phyloP scores from a whole-genome alignment of 2,888 invertebrate species.

The Pterobdella sp. region DNA sequence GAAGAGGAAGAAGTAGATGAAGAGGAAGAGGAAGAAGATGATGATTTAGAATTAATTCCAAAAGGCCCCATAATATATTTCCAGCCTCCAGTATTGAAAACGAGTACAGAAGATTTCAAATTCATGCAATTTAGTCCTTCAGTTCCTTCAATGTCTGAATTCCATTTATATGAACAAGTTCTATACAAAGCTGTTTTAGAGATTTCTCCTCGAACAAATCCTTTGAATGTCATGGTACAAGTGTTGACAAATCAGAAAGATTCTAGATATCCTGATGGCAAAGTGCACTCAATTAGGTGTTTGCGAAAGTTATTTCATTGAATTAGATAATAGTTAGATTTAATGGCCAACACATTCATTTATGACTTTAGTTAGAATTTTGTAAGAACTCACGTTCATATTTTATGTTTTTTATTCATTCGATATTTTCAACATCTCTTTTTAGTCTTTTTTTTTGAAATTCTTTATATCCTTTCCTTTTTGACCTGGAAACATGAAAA shows the following conservation, averaged over 20 bases:
- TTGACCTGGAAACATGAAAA: no score
- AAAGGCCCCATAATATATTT: neutral
- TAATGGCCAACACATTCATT: no score
- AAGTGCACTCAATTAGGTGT: slow-evolving; percentile 15
- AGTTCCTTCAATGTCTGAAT: slow-evolving; percentile 6
- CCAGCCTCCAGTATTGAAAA: neutral
- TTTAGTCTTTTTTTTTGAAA: no score
- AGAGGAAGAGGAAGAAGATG: neutral
- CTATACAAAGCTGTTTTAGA: slow-evolving; percentile 26
- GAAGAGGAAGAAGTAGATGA: neutral
- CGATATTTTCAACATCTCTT: no score
- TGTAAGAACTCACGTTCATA: no score
- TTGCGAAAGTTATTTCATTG: no score
- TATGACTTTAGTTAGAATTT: no score
- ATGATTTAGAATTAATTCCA: neutral
- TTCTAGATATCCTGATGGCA: neutral
- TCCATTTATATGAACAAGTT: slow-evolving; percentile 22
- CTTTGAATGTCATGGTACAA: slow-evolving; percentile 11
- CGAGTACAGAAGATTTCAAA: neutral
- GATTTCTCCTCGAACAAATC: neutral
- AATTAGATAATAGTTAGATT: no score
- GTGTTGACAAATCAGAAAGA: slow-evolving; percentile 21
- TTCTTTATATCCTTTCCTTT: no score
- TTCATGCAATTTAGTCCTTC: slow-evolving; percentile 18
- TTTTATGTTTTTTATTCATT: no score